Evolutionary conservation across 1,140 invertebrate species (phyloP).

Genomic region (Megalonaias nervosa): DNA sequence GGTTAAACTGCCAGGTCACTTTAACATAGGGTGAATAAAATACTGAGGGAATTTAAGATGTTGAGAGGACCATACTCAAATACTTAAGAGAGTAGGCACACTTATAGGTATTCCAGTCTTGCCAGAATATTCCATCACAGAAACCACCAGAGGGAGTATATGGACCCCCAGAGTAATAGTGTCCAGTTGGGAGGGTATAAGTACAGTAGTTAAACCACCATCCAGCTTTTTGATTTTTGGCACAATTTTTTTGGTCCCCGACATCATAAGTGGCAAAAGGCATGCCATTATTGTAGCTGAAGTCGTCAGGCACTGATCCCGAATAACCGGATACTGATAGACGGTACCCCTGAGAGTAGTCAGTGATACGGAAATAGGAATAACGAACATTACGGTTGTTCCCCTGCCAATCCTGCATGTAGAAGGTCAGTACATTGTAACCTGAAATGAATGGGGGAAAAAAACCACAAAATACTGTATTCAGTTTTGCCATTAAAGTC

Average conservation of each 20-base stretch:
- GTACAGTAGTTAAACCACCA: conserved; percentile 48
- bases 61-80: conserved; percentile 37
- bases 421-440: conserved; percentile 14
- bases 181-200: conserved; percentile 42
- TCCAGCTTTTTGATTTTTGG: conserved; percentile 19
- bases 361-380: conserved; percentile 3
- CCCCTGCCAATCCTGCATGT: conserved; percentile 10
- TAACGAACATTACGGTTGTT: background rate
- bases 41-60: background rate
- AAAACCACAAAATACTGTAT: too few relatives aligned
- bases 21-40: too few relatives aligned
- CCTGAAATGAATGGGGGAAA: background rate
- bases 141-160: conserved; percentile 37
- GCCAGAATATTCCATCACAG: conserved; percentile 51
- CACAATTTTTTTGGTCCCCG: conserved; percentile 39
- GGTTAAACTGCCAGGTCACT: too few relatives aligned
- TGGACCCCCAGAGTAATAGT: conserved; percentile 30
- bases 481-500: too few relatives aligned
- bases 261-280: conserved; percentile 40
- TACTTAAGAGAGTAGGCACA: conserved; percentile 38
- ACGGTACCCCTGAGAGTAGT: background rate
- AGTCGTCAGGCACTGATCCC: conserved; percentile 28
- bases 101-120: conserved; percentile 42
- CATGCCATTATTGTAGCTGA: conserved; percentile 34
- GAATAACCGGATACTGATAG: conserved; percentile 24